Evolutionary conservation across 2,113 vertebrate genomes (phyloP).

Genomic region (Synchiropus splendidus): DNA sequence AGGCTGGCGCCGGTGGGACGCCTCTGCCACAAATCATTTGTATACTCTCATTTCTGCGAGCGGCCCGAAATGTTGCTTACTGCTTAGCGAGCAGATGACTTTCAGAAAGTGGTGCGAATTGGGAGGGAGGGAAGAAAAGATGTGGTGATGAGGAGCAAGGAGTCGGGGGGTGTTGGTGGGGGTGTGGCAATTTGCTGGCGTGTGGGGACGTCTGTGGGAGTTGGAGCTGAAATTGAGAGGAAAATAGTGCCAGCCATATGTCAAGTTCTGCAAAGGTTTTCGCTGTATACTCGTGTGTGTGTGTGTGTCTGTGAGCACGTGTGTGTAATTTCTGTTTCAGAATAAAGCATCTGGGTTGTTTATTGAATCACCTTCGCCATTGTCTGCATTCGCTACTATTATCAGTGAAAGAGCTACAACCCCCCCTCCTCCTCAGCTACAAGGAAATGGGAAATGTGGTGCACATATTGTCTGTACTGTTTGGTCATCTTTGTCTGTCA

Average conservation of each 20-base stretch:
- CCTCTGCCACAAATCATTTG: conserved; percentile 76
- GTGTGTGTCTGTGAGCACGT: conserved; percentile 16
- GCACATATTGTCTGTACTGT: conserved; percentile 49
- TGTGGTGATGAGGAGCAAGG: conserved; percentile 32
- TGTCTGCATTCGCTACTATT: conserved; percentile 43
- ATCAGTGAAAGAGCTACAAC: conserved; percentile 34
- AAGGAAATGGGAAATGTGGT: conserved; percentile 44
- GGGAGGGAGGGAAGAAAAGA: conserved; percentile 40
- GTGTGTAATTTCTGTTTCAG: conserved; percentile 30
- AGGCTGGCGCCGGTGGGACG: conserved; percentile 60
- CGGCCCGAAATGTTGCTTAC: conserved; percentile 65
- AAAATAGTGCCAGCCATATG: conserved; percentile 64
- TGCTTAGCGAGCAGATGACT: conserved; percentile 71
- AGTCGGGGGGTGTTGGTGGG: conserved; percentile 4
- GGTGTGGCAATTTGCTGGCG: conserved; percentile 49
- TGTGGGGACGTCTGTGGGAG: conserved; percentile 55
- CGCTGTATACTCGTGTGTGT: conserved; percentile 32
- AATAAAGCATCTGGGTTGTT: conserved; percentile 45
- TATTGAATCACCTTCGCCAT: conserved; percentile 49
- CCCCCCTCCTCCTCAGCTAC: conserved; percentile 17
- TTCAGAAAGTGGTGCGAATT: conserved; percentile 59
- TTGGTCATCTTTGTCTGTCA: conserved; percentile 47
- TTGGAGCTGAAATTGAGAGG: conserved; percentile 63
- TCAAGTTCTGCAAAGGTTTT: conserved; percentile 59
- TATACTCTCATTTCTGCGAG: conserved; percentile 69